Conservation (phyloP, 92 coral and sea anemone species). For the Epizoanthus illoricatus region DNA sequence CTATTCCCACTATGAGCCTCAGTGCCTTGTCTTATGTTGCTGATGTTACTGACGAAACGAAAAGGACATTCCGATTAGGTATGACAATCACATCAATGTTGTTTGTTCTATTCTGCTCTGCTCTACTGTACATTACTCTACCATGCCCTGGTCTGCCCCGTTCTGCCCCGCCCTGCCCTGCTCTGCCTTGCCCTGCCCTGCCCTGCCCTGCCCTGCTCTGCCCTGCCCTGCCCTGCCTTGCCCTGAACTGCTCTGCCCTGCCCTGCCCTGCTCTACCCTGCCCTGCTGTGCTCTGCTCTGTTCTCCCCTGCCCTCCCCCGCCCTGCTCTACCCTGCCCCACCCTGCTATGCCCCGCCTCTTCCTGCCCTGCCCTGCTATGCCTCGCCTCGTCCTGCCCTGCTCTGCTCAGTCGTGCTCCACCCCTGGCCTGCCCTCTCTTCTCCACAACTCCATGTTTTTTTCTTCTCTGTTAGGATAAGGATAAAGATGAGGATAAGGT, state of each 20-base stretch:
- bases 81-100: too few relatives aligned
- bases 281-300: not conserved
- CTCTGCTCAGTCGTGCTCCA: not conserved
- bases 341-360: not conserved
- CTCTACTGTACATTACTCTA: not conserved
- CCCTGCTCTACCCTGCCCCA: too few relatives aligned
- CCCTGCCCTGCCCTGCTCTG: too few relatives aligned
- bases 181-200: not conserved
- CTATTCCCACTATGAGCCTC: constrained; percentile 6
- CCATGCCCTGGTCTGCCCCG: not conserved
- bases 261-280: not conserved
- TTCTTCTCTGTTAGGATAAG: too few relatives aligned
- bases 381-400: too few relatives aligned
- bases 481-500: too few relatives aligned
- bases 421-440: not conserved
- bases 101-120: not conserved
- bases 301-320: not conserved
- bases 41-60: not conserved
- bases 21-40: constrained; percentile 5
- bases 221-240: not conserved
- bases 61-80: constrained; percentile 9
- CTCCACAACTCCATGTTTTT: not conserved
- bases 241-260: not conserved
- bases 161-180: too few relatives aligned
- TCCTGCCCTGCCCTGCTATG: too few relatives aligned